Evolutionary conservation across 1,140 invertebrate genomes (phyloP).

Genomic region (Hypothenemus hampei): DNA sequence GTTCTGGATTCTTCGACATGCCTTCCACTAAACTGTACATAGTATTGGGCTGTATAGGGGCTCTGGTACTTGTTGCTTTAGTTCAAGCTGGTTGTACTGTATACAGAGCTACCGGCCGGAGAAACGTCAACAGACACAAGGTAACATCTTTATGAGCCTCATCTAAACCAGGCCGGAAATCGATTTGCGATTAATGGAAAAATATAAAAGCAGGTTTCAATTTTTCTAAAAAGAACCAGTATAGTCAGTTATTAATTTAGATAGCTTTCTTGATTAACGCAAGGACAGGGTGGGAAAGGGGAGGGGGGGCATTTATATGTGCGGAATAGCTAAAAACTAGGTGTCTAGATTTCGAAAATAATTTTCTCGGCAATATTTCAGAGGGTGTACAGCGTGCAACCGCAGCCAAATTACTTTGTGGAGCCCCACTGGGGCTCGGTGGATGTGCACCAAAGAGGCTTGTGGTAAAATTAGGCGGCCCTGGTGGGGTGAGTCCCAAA

Average conservation of each 20-base stretch:
- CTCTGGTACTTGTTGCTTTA: conserved; percentile 70
- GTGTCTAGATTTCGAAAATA: no score
- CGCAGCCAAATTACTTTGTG: conserved; percentile 38
- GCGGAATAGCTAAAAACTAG: no score
- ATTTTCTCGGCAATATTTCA: no score
- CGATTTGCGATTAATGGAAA: no score
- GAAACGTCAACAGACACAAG: conserved; percentile 56
- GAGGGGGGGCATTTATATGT: no score
- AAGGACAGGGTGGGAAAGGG: no score
- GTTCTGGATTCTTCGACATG: conserved; percentile 51
- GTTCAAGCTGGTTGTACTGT: conserved; percentile 82
- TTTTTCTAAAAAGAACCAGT: no score
- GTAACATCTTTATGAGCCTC: conserved; percentile 44
- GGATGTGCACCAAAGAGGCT: conserved; percentile 3
- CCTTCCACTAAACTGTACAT: conserved; percentile 73
- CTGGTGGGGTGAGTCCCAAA: conserved; percentile 40
- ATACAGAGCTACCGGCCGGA: conserved; percentile 60
- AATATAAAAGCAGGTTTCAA: no score
- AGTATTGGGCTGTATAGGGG: conserved; percentile 74
- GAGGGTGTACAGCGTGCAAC: conserved; percentile 43
- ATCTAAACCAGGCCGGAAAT: not conserved
- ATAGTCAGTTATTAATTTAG: no score
- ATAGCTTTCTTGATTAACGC: no score
- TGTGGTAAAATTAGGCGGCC: conserved; percentile 23
- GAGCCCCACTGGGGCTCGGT: conserved; percentile 40